Evolutionary conservation across 2,797 vertebrate species (phyloP).

Genomic region (Sternotherus odoratus): DNA sequence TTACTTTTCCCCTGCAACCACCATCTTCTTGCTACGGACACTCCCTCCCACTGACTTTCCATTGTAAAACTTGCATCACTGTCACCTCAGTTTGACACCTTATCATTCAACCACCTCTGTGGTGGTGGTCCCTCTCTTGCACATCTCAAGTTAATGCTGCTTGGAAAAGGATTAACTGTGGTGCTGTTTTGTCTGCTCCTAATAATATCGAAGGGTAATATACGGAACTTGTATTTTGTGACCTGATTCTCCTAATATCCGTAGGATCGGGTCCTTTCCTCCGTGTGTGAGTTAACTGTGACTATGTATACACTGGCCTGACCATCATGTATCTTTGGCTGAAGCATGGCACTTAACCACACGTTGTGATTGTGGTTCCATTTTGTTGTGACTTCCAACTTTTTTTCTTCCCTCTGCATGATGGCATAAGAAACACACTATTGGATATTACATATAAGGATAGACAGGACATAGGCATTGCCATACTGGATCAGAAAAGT

Average conservation of each 20-base stretch:
- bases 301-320: neutral
- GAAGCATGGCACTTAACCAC: neutral
- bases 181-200: neutral
- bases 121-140: neutral
- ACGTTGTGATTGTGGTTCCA: neutral
- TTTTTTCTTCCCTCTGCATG: neutral
- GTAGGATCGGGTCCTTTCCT: neutral
- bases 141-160: neutral
- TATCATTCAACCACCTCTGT: neutral
- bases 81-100: neutral
- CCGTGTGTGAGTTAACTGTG: neutral
- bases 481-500: conserved; percentile 11
- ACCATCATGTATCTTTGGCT: neutral
- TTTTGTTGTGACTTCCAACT: too few species aligned
- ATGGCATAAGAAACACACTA: neutral
- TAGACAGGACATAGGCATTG: neutral
- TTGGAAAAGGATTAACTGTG: neutral
- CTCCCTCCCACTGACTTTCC: neutral
- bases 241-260: neutral
- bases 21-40: neutral
- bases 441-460: neutral
- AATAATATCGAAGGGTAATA: neutral
- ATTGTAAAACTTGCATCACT: neutral
- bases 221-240: neutral
- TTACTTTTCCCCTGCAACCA: neutral